These are phyloP conservation scores for Molothrus ater DNA, from an alignment of 2,797 vertebrate genomes.

Conservation along the genomic window DNA sequence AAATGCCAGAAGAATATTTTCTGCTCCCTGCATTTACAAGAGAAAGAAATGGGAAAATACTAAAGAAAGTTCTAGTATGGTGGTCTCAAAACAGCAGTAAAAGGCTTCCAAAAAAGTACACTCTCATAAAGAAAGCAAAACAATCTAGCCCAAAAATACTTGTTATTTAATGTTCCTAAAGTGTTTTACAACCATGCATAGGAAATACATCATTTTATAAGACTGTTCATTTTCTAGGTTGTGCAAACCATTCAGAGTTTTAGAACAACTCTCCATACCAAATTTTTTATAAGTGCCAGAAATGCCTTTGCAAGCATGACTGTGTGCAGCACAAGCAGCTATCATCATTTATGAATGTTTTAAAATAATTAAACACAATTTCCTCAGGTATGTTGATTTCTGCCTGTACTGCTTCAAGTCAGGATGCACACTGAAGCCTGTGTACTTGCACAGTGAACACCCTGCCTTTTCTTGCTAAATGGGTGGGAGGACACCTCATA, in stretches of 20 bases:
- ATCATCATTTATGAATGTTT: background rate
- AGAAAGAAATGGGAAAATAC: slow-evolving; percentile 43
- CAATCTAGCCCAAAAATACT: background rate
- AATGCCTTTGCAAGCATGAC: background rate
- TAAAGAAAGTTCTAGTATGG: slow-evolving; percentile 23
- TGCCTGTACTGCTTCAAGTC: background rate
- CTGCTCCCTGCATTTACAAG: slow-evolving; percentile 23
- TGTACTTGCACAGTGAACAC: background rate
- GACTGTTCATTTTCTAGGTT: background rate
- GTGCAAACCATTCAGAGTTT: background rate
- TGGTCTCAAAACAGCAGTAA: slow-evolving; percentile 17
- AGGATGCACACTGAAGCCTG: background rate
- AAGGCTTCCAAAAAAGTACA: background rate
- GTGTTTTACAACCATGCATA: background rate
- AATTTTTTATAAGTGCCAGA: background rate
- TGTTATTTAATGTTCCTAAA: background rate
- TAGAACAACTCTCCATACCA: background rate
- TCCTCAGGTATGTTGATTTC: background rate
- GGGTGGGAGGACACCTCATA: background rate
- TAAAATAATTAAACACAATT: background rate
- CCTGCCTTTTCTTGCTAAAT: background rate
- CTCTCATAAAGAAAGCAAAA: slow-evolving; percentile 4
- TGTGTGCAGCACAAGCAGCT: background rate
- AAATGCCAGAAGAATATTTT: slow-evolving; percentile 62
- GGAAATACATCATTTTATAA: background rate